phyloP scores from a whole-genome alignment of 53 echinoderm and acorn worm genomes.

The Holothuria scabra region DNA sequence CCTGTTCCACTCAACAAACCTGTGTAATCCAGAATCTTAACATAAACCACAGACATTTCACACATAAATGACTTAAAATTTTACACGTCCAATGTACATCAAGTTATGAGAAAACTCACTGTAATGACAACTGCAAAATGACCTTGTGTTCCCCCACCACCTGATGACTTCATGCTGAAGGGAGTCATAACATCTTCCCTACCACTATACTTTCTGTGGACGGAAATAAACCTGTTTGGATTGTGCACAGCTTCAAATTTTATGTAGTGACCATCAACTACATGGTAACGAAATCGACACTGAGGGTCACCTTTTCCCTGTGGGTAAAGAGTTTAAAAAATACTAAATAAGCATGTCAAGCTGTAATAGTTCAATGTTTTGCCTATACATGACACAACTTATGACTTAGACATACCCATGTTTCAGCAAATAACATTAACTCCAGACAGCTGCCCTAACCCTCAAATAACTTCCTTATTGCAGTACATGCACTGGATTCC shows the following conservation, averaged over 20 bases:
- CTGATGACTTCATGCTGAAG: conserved; percentile 71
- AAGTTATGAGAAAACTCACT: conserved; percentile 53
- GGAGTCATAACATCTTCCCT: conserved; percentile 74
- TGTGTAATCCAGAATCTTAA: too few relatives aligned
- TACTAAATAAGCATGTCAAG: too few relatives aligned
- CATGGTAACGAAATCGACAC: conserved; percentile 78
- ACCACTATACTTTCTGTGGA: conserved; percentile 77
- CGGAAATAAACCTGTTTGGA: conserved; percentile 88
- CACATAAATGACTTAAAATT: neutral
- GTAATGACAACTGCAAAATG: conserved; percentile 83
- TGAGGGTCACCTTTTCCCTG: conserved; percentile 96
- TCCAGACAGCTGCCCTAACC: too few relatives aligned
- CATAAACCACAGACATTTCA: neutral
- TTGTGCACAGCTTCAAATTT: conserved; percentile 94
- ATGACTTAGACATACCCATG: too few relatives aligned
- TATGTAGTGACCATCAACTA: conserved; percentile 70
- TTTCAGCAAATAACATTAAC: too few relatives aligned
- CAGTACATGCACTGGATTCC: too few relatives aligned
- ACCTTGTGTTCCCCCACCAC: conserved; percentile 72
- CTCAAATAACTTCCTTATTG: too few relatives aligned
- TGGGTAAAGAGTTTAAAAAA: neutral
- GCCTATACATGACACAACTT: too few relatives aligned
- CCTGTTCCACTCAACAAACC: neutral
- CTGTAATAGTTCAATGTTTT: too few relatives aligned
- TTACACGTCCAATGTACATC: neutral